phyloP scores from a whole-genome alignment of 2,113 vertebrate genomes.

The Neoarius graeffei region DNA sequence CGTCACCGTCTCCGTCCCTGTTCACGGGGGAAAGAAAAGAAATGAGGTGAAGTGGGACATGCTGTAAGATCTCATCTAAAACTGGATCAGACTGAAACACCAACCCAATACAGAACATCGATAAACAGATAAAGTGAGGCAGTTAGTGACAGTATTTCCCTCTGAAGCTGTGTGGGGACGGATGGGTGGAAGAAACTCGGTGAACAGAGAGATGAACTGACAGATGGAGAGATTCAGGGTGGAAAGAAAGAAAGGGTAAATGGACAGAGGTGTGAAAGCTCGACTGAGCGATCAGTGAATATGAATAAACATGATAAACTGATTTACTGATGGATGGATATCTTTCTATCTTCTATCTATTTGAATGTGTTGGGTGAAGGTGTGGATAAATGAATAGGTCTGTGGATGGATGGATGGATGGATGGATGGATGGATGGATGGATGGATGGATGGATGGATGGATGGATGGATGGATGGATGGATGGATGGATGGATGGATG shows the following conservation, averaged over 20 bases:
- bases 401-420: no score
- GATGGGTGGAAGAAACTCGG: not conserved
- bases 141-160: not conserved
- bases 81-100: not conserved
- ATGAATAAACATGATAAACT: not conserved
- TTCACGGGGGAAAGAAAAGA: not conserved
- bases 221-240: not conserved
- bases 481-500: no score
- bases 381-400: no score
- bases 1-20: conserved; percentile 90
- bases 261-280: not conserved
- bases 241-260: not conserved
- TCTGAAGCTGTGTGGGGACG: not conserved
- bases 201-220: not conserved
- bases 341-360: no score
- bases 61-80: not conserved
- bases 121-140: not conserved
- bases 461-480: no score
- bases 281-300: not conserved
- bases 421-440: no score
- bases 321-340: no score
- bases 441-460: no score
- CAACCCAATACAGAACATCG: not conserved
- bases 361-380: no score
- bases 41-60: not conserved